A percentile compares a stretch with the other conserved stretches of the same genome.
Conservation (phyloP, 2,888 invertebrate genomes). For the Pyralis farinalis region DNA sequence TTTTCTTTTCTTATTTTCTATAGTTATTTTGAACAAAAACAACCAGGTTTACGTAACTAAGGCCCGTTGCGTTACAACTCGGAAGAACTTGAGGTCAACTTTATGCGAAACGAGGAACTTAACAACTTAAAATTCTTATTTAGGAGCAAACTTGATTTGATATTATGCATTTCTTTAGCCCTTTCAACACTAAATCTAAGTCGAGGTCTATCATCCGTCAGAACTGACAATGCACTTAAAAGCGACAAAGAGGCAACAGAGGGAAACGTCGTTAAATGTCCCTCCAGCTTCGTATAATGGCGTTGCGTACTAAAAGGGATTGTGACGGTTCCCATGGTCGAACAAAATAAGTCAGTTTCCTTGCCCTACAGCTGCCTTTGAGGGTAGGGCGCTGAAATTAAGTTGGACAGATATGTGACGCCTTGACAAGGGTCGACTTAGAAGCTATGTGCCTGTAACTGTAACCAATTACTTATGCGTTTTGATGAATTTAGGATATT, state of each 20-base stretch:
- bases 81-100: too few relatives aligned
- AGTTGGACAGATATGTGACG: conserved; percentile 67
- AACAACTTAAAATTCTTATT: too few relatives aligned
- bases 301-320: not conserved
- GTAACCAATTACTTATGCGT: conserved; percentile 7
- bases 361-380: conserved; percentile 13
- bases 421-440: conserved; percentile 62
- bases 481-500: too few relatives aligned
- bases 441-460: conserved; percentile 23
- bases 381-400: conserved; percentile 52
- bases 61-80: too few relatives aligned
- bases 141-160: too few relatives aligned
- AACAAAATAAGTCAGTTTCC: conserved; percentile 5
- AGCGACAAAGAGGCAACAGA: not conserved
- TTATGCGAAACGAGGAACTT: too few relatives aligned
- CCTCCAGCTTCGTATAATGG: not conserved
- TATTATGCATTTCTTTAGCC: too few relatives aligned
- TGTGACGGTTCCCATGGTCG: not conserved
- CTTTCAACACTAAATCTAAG: too few relatives aligned
- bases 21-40: too few relatives aligned
- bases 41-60: too few relatives aligned
- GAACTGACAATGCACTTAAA: not conserved
- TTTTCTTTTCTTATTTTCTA: too few relatives aligned
- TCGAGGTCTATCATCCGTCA: not conserved
- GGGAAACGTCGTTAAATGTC: not conserved